Evolutionary conservation across 2,113 vertebrate genomes (phyloP).

Genomic region (Zosterops lateralis): DNA sequence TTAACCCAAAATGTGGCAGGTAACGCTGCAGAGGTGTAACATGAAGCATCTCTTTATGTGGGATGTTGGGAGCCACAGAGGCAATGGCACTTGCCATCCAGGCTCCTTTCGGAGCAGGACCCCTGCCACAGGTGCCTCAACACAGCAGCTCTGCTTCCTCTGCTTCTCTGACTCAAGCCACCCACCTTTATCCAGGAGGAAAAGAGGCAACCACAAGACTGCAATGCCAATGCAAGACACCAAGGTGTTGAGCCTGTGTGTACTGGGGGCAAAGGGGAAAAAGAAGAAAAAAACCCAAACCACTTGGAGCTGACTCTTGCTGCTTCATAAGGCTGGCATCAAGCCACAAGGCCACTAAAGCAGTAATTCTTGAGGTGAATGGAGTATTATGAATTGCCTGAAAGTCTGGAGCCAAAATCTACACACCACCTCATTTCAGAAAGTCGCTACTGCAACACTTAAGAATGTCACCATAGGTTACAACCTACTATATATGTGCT

Average conservation of each 20-base stretch:
- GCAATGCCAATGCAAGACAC: background rate
- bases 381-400: background rate
- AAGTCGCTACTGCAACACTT: background rate
- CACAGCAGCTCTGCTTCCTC: background rate
- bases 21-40: background rate
- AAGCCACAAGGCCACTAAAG: background rate
- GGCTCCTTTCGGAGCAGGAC: background rate
- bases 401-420: background rate
- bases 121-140: background rate
- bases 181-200: background rate
- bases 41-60: accelerated
- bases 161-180: background rate
- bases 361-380: background rate
- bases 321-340: background rate
- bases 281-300: background rate
- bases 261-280: accelerated
- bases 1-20: background rate
- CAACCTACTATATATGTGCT: background rate
- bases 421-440: background rate
- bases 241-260: accelerated
- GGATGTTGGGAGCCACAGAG: accelerated
- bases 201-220: background rate
- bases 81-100: accelerated
- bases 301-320: background rate
- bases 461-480: background rate